Conservation (phyloP, 2,797 vertebrate genomes). For the Gymnothorax javanicus region DNA sequence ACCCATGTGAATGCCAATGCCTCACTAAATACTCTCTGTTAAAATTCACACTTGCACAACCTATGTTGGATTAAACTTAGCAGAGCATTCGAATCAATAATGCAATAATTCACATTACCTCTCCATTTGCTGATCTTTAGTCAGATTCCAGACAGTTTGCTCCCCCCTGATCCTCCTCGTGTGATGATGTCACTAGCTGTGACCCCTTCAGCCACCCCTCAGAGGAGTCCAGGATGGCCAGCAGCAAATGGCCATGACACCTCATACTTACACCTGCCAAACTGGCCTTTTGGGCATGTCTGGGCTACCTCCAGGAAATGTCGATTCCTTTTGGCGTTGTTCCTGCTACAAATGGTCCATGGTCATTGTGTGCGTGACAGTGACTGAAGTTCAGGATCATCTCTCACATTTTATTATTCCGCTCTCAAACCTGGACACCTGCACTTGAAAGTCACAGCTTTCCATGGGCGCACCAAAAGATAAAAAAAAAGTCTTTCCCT, state of each 20-base stretch:
- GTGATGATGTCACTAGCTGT: background rate
- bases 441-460: background rate
- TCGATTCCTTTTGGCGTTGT: background rate
- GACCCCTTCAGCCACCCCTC: constrained; percentile 24
- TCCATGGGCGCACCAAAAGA: background rate
- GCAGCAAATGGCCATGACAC: constrained; percentile 30
- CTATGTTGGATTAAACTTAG: constrained; percentile 24
- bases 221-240: background rate
- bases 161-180: constrained; percentile 13
- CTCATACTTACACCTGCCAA: constrained; percentile 11
- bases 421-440: background rate
- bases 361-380: background rate
- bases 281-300: background rate
- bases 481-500: background rate
- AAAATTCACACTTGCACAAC: constrained; percentile 23
- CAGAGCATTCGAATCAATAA: constrained; percentile 39
- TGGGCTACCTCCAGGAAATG: background rate
- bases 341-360: background rate
- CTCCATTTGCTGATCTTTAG: constrained; percentile 23
- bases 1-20: constrained; percentile 40
- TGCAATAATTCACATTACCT: background rate
- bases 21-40: background rate
- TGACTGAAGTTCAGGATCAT: background rate
- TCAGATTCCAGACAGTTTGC: background rate
- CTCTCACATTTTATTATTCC: background rate